Conservation (phyloP, 2,888 invertebrate species). For the Orthonychiurus folsomi region DNA sequence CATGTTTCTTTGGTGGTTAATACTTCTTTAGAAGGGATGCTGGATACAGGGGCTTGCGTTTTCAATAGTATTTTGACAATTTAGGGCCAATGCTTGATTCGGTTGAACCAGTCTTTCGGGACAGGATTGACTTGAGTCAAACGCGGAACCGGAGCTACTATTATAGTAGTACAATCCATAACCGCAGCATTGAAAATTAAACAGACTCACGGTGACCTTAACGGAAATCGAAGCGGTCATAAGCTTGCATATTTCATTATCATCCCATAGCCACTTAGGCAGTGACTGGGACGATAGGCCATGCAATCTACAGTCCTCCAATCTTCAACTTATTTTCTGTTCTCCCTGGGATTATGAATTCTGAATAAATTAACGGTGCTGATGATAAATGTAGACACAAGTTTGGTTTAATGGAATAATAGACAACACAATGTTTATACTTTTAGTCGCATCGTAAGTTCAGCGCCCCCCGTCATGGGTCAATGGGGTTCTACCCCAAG, state of each 20-base stretch:
- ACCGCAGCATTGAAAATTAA: conserved; percentile 37
- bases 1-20: too few species aligned
- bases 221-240: conserved; percentile 16
- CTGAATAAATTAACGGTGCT: not conserved
- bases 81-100: too few species aligned
- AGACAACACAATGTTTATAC: too few species aligned
- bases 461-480: conserved; percentile 98
- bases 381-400: too few species aligned
- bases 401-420: too few species aligned
- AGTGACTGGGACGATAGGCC: conserved; percentile 37
- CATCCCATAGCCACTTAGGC: conserved; percentile 38
- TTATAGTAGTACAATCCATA: conserved; percentile 34
- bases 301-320: conserved; percentile 35
- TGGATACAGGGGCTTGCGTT: too few species aligned
- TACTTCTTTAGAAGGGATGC: too few species aligned
- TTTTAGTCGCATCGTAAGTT: conserved; percentile 99
- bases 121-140: too few species aligned
- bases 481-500: conserved; percentile 99
- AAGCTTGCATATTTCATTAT: conserved; percentile 40
- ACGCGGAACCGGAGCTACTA: conserved; percentile 37
- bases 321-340: conserved; percentile 11
- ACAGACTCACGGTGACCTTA: conserved; percentile 21
- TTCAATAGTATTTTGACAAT: too few species aligned
- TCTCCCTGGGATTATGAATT: conserved; percentile 3
- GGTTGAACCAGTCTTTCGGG: too few species aligned